A percentile compares a stretch with the other conserved stretches of the same genome.
These are phyloP conservation scores for Latrodectus geometricus DNA, from an alignment of 1,140 invertebrate genomes.

Conservation along the genomic window DNA sequence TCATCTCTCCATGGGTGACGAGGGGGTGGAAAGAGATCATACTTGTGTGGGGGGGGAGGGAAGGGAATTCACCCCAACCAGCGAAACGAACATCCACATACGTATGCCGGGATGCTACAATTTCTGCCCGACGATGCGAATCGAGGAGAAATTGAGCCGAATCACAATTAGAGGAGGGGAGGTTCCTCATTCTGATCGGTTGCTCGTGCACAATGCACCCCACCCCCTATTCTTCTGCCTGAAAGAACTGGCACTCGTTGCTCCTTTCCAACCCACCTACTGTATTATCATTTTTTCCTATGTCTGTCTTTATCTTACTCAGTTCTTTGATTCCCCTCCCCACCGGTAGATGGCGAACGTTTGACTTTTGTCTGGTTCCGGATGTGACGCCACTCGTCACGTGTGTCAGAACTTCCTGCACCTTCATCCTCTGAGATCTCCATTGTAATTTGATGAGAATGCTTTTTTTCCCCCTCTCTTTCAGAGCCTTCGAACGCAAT, in stretches of 20 bases:
- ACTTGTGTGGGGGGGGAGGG: too few species aligned
- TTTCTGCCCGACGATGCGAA: background rate
- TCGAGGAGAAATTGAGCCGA: slow-evolving; percentile 42
- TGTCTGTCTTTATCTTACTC: slow-evolving; percentile 15
- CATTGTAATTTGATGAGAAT: background rate
- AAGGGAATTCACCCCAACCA: background rate
- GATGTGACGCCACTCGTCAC: slow-evolving; percentile 58
- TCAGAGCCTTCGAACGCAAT: too few species aligned
- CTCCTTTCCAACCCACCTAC: background rate
- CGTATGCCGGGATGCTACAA: background rate
- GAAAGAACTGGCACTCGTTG: slow-evolving; percentile 5
- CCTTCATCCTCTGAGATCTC: slow-evolving; percentile 19
- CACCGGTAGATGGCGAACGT: slow-evolving; percentile 33
- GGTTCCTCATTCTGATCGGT: slow-evolving; percentile 17
- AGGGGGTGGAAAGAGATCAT: too few species aligned
- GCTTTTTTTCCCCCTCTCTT: too few species aligned
- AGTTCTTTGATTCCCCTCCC: slow-evolving; percentile 24
- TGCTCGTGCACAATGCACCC: slow-evolving; percentile 37
- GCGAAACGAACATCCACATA: background rate
- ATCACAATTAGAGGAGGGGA: slow-evolving; percentile 41
- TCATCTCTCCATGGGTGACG: too few species aligned
- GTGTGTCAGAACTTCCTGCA: slow-evolving; percentile 42
- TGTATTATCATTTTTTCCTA: background rate
- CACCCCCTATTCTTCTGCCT: slow-evolving; percentile 34
- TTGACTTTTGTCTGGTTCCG: slow-evolving; percentile 48